phyloP scores from a whole-genome alignment of 2,888 invertebrate species.

The Tachina grossa region DNA sequence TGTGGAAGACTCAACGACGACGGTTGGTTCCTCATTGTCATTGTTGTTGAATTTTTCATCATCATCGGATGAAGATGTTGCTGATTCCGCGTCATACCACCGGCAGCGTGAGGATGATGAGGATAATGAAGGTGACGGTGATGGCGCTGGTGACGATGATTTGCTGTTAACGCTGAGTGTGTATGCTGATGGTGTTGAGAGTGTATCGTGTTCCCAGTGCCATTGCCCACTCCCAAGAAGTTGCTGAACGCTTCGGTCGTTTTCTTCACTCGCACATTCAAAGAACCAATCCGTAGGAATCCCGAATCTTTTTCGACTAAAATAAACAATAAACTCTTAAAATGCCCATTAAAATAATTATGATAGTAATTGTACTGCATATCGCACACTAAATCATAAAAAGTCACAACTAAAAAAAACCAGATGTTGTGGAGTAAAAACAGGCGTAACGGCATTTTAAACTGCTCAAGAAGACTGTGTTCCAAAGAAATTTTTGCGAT shows the following conservation, averaged over 20 bases:
- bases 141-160: conserved; percentile 83
- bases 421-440: too few relatives aligned
- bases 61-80: conserved; percentile 77
- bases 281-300: conserved; percentile 94
- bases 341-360: neutral
- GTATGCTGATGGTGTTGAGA: conserved; percentile 70
- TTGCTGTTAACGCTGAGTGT: conserved; percentile 74
- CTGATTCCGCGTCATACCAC: conserved; percentile 80
- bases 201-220: conserved; percentile 83
- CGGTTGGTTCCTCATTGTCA: conserved; percentile 69
- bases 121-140: conserved; percentile 82
- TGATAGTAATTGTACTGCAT: too few relatives aligned
- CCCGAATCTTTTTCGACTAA: conserved; percentile 92
- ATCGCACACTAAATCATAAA: too few relatives aligned
- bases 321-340: conserved; percentile 69
- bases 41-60: conserved; percentile 71
- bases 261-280: conserved; percentile 95
- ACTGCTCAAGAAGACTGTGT: too few relatives aligned
- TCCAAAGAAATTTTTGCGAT: too few relatives aligned
- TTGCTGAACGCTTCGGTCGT: conserved; percentile 96
- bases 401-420: too few relatives aligned
- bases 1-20: conserved; percentile 40
- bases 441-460: too few relatives aligned
- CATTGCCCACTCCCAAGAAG: conserved; percentile 90
- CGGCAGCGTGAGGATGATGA: conserved; percentile 78